Base-by-base conservation (phyloP, 2,888 invertebrate genomes). In the Oxystoma pomonae region DNA sequence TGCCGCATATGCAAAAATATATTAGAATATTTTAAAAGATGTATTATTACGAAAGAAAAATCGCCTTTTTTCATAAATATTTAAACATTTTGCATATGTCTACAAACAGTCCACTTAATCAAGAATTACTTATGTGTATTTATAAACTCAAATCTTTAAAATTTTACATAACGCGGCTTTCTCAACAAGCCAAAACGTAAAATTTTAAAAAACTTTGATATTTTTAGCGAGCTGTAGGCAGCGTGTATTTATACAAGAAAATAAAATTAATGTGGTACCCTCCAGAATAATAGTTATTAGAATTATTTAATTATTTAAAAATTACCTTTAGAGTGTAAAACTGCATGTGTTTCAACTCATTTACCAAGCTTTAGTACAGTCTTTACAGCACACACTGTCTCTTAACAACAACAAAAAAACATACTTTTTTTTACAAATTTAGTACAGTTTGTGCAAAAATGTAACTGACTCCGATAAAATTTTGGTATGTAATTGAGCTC, bases 1-100 rank as follows among this genome's bases (percentile, higher is more conserved):
- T 76, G 75, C 74, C 72, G 76, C 76, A 76, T 78, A 77, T 77
- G 77, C 77, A 77, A 76, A 66, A 66, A 63, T 67, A 68, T 71
- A 73, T 69, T 71, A 68, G 69, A 70, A 74, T 74, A 74, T 74
- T 75, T 74, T 71, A 68, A 64, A 69, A 71, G 68, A 53, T 7
- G 35, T 7, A 7, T 3, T 35, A 35, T 7, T 35, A 35, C 12
- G 35, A 35, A 35, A 35, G 12, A 35, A 35, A 7, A 3, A 35
- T 35, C 35, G 35, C 35, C 35, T 35, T 35, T n/a, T n/a, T n/a
- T 35, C 3, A 35, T 35, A 35, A 12, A 12, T 35, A 35, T 35
- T 35, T 35, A 35, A 35, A 35, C 3, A 35, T 7, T 7, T 35
- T 35, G 35, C 35, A 35, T 35, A 35, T 35, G 35, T 35, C 35